Percentiles rank a stretch among this genome's conserved stretches.
phyloP scores from a whole-genome alignment of 2,797 vertebrate species.

The Melanotaenia nigrans region DNA sequence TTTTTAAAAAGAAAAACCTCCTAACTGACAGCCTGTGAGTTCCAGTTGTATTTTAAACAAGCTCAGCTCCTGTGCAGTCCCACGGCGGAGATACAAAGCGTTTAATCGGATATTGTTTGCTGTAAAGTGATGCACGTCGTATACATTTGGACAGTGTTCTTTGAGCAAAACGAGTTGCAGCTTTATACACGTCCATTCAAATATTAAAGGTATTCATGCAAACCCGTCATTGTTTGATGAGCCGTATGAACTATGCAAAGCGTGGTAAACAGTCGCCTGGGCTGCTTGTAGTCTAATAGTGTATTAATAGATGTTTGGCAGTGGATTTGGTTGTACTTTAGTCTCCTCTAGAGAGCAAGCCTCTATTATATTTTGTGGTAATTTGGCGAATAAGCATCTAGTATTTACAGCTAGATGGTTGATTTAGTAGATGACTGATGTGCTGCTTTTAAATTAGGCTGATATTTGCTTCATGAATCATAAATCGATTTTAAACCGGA shows the following conservation, averaged over 20 bases:
- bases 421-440: background rate
- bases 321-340: background rate
- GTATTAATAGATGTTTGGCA: background rate
- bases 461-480: background rate
- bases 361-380: background rate
- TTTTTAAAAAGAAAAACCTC: slow-evolving; percentile 3
- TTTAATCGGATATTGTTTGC: slow-evolving; percentile 23
- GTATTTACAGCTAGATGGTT: background rate
- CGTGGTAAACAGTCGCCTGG: background rate
- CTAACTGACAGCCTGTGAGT: background rate
- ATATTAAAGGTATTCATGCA: background rate
- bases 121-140: slow-evolving; percentile 27
- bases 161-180: slow-evolving; percentile 18
- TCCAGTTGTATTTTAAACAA: slow-evolving; percentile 7
- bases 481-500: background rate
- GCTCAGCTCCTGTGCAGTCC: slow-evolving; percentile 1
- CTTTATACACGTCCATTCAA: slow-evolving; percentile 1
- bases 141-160: slow-evolving; percentile 22
- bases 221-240: slow-evolving; percentile 8
- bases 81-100: slow-evolving; percentile 17
- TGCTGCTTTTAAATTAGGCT: background rate
- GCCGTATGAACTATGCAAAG: slow-evolving; percentile 14
- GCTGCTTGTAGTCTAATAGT: background rate
- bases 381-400: background rate
- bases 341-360: background rate